Conservation (phyloP, 2,888 invertebrate species). For the Pecten maximus region DNA sequence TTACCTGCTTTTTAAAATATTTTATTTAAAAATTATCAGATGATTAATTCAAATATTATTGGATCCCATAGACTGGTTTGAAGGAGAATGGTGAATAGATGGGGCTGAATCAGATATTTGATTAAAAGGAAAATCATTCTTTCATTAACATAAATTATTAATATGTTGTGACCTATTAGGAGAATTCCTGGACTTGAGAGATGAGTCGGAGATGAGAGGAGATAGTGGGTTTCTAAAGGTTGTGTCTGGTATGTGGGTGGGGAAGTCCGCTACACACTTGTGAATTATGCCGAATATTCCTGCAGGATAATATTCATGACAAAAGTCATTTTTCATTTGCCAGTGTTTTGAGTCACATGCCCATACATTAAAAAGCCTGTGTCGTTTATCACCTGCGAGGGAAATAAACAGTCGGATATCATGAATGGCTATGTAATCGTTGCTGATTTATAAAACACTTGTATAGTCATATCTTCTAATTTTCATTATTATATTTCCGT, state of each 20-base stretch:
- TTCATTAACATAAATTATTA: conserved; percentile 10
- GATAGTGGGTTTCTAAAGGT: not conserved
- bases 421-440: not conserved
- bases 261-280: not conserved
- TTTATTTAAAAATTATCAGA: not conserved
- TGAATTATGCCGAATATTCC: not conserved
- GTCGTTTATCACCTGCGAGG: not conserved
- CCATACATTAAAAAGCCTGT: not conserved
- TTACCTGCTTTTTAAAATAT: conserved; percentile 16
- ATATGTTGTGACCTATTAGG: not conserved
- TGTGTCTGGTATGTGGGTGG: conserved; percentile 19
- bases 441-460: not conserved
- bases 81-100: not conserved
- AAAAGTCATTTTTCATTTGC: conserved; percentile 4
- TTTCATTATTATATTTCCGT: not conserved
- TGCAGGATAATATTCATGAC: not conserved
- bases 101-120: not conserved
- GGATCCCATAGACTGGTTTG: not conserved
- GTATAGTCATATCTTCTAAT: not conserved
- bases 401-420: too few species aligned
- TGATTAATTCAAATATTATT: not conserved
- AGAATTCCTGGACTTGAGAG: not conserved
- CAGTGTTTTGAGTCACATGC: not conserved
- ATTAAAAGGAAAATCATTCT: not conserved
- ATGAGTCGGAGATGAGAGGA: not conserved